A percentile compares a stretch with the other conserved stretches of the same genome.
These are phyloP conservation scores for Rhinichthys klamathensis DNA, from an alignment of 2,113 vertebrate species.

Conservation along the genomic window DNA sequence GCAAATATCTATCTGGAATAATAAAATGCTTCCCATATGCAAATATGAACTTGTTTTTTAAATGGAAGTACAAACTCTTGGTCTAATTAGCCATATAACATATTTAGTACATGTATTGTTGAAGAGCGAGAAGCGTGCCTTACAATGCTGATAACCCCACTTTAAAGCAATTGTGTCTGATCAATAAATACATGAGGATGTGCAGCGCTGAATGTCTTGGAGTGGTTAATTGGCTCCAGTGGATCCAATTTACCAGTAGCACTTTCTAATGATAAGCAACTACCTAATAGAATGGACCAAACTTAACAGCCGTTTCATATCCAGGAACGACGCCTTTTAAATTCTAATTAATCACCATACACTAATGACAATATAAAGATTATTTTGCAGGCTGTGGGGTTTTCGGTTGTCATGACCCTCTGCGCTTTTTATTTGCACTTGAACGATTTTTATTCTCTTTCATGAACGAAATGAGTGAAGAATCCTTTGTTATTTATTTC, in stretches of 20 bases:
- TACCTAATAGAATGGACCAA: not conserved
- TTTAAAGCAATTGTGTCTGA: constrained; percentile 42
- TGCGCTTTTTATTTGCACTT: not conserved
- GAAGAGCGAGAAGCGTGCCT: not conserved
- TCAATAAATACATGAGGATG: constrained; percentile 47
- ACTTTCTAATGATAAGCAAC: constrained; percentile 40
- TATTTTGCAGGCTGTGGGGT: not conserved
- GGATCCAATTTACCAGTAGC: constrained; percentile 52
- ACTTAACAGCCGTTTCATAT: not conserved
- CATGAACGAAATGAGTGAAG: not conserved
- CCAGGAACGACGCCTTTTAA: not conserved
- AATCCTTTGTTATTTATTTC: not conserved
- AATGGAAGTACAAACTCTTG: not conserved
- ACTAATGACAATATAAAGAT: constrained; percentile 28
- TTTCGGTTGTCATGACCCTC: constrained; percentile 5
- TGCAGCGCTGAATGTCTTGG: constrained; percentile 11
- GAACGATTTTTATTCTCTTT: not conserved
- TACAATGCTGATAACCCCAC: constrained; percentile 27
- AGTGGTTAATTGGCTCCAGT: constrained; percentile 56
- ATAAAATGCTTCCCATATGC: not conserved
- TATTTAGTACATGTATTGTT: not conserved
- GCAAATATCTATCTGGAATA: constrained; percentile 17
- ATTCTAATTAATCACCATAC: constrained; percentile 17
- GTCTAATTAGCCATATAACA: constrained; percentile 11
- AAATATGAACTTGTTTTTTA: not conserved